Conservation (phyloP, 2,888 invertebrate genomes). For the Tanytarsus gracilentus region DNA sequence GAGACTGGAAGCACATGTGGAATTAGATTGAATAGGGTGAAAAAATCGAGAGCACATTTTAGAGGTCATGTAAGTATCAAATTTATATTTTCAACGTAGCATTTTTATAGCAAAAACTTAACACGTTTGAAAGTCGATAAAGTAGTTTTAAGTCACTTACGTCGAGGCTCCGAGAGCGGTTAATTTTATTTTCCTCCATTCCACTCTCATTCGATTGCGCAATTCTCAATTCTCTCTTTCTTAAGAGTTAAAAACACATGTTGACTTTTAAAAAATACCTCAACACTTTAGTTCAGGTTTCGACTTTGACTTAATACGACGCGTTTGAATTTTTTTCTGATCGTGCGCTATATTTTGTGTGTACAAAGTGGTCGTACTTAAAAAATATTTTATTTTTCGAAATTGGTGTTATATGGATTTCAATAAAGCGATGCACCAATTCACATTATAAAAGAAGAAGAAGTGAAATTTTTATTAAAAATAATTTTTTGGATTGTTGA, state of each 20-base stretch:
- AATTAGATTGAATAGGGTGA: no score
- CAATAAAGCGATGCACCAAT: no score
- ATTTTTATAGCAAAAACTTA: background rate
- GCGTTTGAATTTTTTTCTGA: no score
- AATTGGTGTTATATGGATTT: no score
- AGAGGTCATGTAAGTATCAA: no score
- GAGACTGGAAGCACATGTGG: no score
- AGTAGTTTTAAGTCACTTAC: no score
- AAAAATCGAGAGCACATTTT: no score
- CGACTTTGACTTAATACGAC: background rate
- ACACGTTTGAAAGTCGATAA: slow-evolving; percentile 4
- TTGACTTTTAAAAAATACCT: background rate
- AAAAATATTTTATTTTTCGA: background rate
- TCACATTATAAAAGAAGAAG: no score
- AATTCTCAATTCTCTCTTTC: background rate
- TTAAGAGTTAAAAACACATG: no score
- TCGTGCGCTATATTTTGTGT: no score
- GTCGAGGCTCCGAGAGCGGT: background rate
- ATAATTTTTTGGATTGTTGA: background rate
- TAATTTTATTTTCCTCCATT: background rate
- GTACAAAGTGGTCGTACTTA: background rate
- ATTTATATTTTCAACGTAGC: background rate
- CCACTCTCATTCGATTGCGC: slow-evolving; percentile 1
- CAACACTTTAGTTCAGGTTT: background rate
- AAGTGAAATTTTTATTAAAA: no score